Evolutionary conservation across 2,888 invertebrate species (phyloP).

Genomic region (Polylopha cassiicola): DNA sequence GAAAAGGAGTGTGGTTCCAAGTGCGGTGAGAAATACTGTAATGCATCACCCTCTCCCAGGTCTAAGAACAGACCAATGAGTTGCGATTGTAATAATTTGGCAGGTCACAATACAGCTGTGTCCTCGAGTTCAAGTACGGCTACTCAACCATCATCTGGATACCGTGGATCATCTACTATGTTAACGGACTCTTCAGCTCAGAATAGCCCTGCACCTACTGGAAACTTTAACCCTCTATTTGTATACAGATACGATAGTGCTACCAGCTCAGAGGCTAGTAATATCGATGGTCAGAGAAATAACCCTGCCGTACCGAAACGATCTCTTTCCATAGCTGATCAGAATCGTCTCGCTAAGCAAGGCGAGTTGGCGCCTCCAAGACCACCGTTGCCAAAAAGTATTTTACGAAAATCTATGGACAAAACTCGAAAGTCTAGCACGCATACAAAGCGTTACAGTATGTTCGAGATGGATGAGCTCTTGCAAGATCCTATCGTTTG

Average conservation of each 20-base stretch:
- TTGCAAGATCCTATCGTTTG: slow-evolving; percentile 67
- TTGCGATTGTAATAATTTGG: slow-evolving; percentile 77
- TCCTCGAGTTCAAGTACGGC: slow-evolving; percentile 83
- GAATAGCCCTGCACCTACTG: slow-evolving; percentile 79
- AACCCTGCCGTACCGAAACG: slow-evolving; percentile 81
- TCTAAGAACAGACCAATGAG: slow-evolving; percentile 79
- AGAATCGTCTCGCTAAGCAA: slow-evolving; percentile 59
- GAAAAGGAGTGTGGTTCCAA: slow-evolving; percentile 60
- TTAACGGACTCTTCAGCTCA: slow-evolving; percentile 86
- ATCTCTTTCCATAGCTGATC: slow-evolving; percentile 80
- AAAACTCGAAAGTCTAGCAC: slow-evolving; percentile 71
- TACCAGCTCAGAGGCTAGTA: slow-evolving; percentile 84
- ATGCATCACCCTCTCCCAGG: slow-evolving; percentile 60
- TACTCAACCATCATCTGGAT: slow-evolving; percentile 91
- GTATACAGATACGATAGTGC: slow-evolving; percentile 89
- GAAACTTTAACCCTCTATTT: slow-evolving; percentile 83
- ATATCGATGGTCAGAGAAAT: slow-evolving; percentile 65
- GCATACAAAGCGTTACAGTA: slow-evolving; percentile 84
- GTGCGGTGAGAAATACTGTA: slow-evolving; percentile 64
- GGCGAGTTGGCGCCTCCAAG: slow-evolving; percentile 80
- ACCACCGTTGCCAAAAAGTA: slow-evolving; percentile 84
- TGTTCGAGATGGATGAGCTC: slow-evolving; percentile 85
- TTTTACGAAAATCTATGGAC: slow-evolving; percentile 80
- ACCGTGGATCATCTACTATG: slow-evolving; percentile 90
- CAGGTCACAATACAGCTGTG: slow-evolving; percentile 74